phyloP scores from a whole-genome alignment of 2,113 vertebrate genomes.

The Lota lota region DNA sequence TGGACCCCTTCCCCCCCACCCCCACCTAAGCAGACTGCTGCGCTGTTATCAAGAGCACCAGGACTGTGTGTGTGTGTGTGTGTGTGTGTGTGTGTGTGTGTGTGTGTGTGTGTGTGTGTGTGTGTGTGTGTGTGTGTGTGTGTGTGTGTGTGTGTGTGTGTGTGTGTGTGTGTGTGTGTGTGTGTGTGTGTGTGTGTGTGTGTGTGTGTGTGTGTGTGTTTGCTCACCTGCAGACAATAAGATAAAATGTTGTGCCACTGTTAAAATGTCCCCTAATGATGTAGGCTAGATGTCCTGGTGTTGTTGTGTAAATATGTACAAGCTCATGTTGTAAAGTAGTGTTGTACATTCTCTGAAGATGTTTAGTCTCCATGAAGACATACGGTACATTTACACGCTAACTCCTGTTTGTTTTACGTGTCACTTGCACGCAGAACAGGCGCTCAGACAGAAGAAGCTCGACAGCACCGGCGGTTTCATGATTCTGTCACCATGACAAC shows the following conservation, averaged over 20 bases:
- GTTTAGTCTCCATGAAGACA: slow-evolving; percentile 52
- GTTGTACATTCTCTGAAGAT: slow-evolving; percentile 33
- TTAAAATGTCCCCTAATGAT: slow-evolving; percentile 41
- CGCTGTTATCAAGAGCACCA: not conserved
- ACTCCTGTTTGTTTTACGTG: slow-evolving; percentile 44
- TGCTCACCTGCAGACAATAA: slow-evolving; percentile 11
- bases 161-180: slow-evolving; percentile 42
- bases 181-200: slow-evolving; percentile 26
- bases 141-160: slow-evolving; percentile 48
- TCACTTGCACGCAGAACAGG: slow-evolving; percentile 51
- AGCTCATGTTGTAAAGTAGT: slow-evolving; percentile 49
- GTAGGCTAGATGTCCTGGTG: slow-evolving; percentile 40
- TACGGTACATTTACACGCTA: slow-evolving; percentile 59
- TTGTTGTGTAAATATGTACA: slow-evolving; percentile 60
- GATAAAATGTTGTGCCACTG: slow-evolving; percentile 59
- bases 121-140: slow-evolving; percentile 17
- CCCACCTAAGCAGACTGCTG: no score
- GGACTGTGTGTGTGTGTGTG: slow-evolving; percentile 33
- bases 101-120: slow-evolving; percentile 27
- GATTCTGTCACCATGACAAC: slow-evolving; percentile 36
- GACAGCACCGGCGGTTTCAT: slow-evolving; percentile 17
- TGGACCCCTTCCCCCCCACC: no score
- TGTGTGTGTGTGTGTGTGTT: slow-evolving; percentile 11
- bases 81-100: slow-evolving; percentile 44
- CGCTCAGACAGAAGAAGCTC: slow-evolving; percentile 30